phyloP scores from a whole-genome alignment of 2,888 invertebrate species.

The Troglohyphantes excavatus region DNA sequence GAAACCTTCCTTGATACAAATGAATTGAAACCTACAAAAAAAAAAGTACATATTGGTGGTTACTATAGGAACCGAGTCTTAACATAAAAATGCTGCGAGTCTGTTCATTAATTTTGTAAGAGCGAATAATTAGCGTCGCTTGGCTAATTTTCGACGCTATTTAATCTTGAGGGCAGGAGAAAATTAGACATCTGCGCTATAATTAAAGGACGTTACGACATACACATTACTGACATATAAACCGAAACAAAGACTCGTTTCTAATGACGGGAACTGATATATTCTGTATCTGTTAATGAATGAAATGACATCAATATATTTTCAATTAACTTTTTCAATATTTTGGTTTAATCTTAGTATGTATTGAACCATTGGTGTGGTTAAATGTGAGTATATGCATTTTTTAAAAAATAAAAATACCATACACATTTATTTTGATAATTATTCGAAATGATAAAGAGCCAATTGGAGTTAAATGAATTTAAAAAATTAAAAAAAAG shows the following conservation, averaged over 20 bases:
- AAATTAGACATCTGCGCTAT: constrained; percentile 52
- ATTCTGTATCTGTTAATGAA: not conserved
- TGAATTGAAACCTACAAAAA: constrained; percentile 32
- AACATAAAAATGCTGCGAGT: constrained; percentile 40
- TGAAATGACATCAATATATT: too few relatives aligned
- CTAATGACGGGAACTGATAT: constrained; percentile 7
- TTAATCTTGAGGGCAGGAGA: constrained; percentile 54
- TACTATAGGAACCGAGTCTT: constrained; percentile 36
- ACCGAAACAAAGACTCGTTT: not conserved
- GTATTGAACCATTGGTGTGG: too few relatives aligned
- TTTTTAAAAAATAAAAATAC: too few relatives aligned
- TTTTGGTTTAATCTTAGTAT: too few relatives aligned
- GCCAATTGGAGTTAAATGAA: too few relatives aligned
- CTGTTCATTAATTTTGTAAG: constrained; percentile 59
- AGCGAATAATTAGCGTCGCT: constrained; percentile 62
- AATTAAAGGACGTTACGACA: constrained; percentile 59
- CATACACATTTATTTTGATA: too few relatives aligned
- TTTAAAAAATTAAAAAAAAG: too few relatives aligned
- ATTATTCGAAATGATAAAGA: too few relatives aligned
- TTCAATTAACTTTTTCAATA: too few relatives aligned
- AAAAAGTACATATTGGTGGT: constrained; percentile 23
- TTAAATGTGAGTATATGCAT: too few relatives aligned
- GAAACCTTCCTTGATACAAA: constrained; percentile 29
- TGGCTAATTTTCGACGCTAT: constrained; percentile 64
- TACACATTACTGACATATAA: constrained; percentile 44